A percentile compares a stretch with the other conserved stretches of the same genome.
phyloP scores from a whole-genome alignment of 1,140 invertebrate genomes.

The Philopotamus ludificatus region DNA sequence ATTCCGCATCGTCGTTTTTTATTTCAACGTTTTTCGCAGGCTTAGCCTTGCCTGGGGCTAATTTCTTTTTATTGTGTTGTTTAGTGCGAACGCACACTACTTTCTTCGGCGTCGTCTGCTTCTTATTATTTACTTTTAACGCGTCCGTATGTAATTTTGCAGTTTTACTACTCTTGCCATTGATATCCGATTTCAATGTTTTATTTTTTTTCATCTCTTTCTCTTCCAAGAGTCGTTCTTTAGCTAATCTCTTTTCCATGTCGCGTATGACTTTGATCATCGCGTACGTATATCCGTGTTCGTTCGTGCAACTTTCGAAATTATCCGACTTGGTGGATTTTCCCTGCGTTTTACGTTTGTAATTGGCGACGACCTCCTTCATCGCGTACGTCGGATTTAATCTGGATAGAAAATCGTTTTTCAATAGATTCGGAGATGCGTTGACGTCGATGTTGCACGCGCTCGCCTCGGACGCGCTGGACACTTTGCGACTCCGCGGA shows the following conservation, averaged over 20 bases:
- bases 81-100: too few species aligned
- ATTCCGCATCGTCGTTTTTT: too few species aligned
- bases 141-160: too few species aligned
- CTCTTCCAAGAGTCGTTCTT: slow-evolving; percentile 47
- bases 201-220: slow-evolving; percentile 43
- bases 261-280: slow-evolving; percentile 54
- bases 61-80: too few species aligned
- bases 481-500: slow-evolving; percentile 52
- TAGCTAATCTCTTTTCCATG: slow-evolving; percentile 50
- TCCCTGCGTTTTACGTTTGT: slow-evolving; percentile 47
- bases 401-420: slow-evolving; percentile 52
- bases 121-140: too few species aligned
- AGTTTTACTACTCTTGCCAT: too few species aligned
- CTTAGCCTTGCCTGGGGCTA: too few species aligned
- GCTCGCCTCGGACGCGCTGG: slow-evolving; percentile 46
- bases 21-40: too few species aligned
- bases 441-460: slow-evolving; percentile 44
- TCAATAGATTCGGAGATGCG: slow-evolving; percentile 48
- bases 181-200: not conserved
- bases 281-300: slow-evolving; percentile 57
- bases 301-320: slow-evolving; percentile 43
- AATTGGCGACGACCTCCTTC: slow-evolving; percentile 57
- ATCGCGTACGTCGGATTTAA: slow-evolving; percentile 60
- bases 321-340: slow-evolving; percentile 45
- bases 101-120: too few species aligned